Conservation (phyloP, 2,797 vertebrate species). For the Halcyon chelicuti region DNA sequence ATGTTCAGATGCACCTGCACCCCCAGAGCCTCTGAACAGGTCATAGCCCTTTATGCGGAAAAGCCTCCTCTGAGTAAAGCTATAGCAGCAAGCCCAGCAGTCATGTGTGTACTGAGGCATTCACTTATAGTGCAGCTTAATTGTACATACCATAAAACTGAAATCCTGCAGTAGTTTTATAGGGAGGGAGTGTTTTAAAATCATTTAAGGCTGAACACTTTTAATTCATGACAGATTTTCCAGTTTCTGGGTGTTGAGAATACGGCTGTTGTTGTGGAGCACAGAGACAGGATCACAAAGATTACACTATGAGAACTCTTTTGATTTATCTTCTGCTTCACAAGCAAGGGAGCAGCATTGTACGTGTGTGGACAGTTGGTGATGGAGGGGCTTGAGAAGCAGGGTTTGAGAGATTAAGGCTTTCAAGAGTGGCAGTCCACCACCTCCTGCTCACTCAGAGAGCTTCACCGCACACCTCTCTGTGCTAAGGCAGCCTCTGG, state of each 20-base stretch:
- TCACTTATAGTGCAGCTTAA: neutral
- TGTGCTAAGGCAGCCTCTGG: neutral
- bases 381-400: neutral
- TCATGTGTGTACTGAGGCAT: neutral
- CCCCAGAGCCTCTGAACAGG: neutral
- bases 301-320: neutral
- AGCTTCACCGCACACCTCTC: neutral
- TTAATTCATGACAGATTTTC: neutral
- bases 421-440: neutral
- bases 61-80: neutral
- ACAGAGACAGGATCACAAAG: neutral
- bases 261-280: neutral
- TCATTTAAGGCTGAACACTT: neutral
- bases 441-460: neutral
- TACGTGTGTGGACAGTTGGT: fast-evolving
- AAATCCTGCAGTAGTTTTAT: neutral
- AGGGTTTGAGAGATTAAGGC: neutral
- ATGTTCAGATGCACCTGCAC: neutral
- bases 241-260: neutral
- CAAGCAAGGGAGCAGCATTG: neutral
- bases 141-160: neutral
- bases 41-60: neutral
- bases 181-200: neutral
- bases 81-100: neutral
- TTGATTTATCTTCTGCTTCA: neutral